Evolutionary conservation across 2,113 vertebrate genomes (phyloP).

Genomic region (Saiga tatarica): DNA sequence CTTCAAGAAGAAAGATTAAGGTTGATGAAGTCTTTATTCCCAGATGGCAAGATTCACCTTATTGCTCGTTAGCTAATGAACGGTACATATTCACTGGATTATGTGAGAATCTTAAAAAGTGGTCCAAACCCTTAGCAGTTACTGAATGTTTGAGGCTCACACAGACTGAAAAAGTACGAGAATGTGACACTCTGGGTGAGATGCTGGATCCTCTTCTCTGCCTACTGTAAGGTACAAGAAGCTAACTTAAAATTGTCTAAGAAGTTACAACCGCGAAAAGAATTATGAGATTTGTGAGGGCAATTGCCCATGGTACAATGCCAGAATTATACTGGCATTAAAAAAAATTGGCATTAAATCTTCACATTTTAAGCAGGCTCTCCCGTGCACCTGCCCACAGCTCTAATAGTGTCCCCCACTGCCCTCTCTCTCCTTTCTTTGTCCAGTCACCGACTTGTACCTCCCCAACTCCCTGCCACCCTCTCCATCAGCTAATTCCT

Average conservation of each 20-base stretch:
- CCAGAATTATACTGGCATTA: background rate
- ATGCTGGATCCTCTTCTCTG: background rate
- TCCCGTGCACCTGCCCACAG: background rate
- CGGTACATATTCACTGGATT: background rate
- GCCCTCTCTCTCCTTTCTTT: background rate
- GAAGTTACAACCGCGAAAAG: background rate
- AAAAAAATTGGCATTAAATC: background rate
- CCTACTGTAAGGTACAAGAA: background rate
- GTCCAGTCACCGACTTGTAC: rapidly evolving
- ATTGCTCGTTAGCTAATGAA: background rate
- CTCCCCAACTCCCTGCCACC: background rate
- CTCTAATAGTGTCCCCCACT: background rate
- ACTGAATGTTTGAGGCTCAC: background rate
- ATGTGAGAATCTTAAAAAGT: background rate
- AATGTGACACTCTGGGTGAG: background rate
- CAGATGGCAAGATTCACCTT: background rate
- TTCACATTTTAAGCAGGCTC: background rate
- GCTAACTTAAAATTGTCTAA: background rate
- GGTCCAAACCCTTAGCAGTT: background rate
- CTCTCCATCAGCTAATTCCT: background rate
- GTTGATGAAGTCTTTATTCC: background rate
- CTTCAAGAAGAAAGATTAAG: background rate
- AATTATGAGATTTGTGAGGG: background rate
- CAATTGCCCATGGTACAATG: background rate
- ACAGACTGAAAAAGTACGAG: background rate